A percentile compares a stretch with the other conserved stretches of the same genome.
Evolutionary conservation across 2,113 vertebrate species (phyloP).

Genomic region (Chelonoidis abingdonii): DNA sequence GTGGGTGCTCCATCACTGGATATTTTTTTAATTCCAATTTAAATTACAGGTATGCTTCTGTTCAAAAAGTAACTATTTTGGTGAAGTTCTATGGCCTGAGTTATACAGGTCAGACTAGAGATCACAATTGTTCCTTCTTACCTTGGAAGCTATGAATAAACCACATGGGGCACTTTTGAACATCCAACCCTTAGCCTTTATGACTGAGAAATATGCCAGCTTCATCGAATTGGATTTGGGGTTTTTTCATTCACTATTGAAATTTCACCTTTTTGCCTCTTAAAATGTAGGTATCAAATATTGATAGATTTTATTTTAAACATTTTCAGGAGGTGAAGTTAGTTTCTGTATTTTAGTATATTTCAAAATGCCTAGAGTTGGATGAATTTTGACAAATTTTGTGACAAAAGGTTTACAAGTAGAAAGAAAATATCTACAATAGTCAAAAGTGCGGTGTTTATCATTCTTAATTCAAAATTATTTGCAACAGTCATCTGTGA

Average conservation of each 20-base stretch:
- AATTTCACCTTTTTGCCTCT: neutral
- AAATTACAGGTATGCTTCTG: neutral
- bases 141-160: neutral
- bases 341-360: neutral
- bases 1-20: neutral
- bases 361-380: neutral
- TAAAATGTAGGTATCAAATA: neutral
- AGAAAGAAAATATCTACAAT: conserved; percentile 44
- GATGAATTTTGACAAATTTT: neutral
- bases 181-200: neutral
- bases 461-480: conserved; percentile 69
- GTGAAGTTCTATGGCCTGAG: neutral
- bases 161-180: neutral
- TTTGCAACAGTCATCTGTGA: conserved; percentile 50
- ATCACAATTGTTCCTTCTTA: neutral
- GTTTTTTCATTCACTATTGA: too few species aligned
- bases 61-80: neutral
- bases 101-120: neutral
- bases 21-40: neutral
- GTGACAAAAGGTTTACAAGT: conserved; percentile 12
- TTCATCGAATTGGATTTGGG: neutral
- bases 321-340: neutral
- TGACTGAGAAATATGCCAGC: neutral
- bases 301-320: neutral
- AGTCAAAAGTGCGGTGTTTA: conserved; percentile 51